phyloP scores from a whole-genome alignment of 2,888 invertebrate genomes.

The Cloeon dipterum region DNA sequence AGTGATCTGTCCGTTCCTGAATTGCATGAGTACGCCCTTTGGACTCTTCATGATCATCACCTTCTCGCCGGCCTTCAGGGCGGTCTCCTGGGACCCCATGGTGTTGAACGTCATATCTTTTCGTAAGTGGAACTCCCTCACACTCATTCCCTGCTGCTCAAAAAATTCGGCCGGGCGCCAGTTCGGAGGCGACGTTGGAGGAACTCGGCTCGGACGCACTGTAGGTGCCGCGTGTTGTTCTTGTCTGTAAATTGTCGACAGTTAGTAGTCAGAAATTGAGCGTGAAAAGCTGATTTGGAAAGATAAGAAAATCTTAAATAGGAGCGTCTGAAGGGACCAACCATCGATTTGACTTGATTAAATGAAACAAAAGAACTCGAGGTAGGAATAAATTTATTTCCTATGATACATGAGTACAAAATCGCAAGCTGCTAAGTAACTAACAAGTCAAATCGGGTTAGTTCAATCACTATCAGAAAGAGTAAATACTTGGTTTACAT shows the following conservation, averaged over 20 bases:
- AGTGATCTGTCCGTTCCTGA: slow-evolving; percentile 85
- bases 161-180: slow-evolving; percentile 83
- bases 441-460: neutral
- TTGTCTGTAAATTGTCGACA: slow-evolving; percentile 16
- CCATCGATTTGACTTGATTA: neutral
- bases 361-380: neutral
- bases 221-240: slow-evolving; percentile 31
- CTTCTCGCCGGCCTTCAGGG: slow-evolving; percentile 78
- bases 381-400: neutral
- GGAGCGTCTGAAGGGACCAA: too few relatives aligned
- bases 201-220: slow-evolving; percentile 63
- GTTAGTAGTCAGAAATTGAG: too few relatives aligned
- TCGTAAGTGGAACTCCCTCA: too few relatives aligned
- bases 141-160: slow-evolving; percentile 85
- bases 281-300: too few relatives aligned
- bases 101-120: slow-evolving; percentile 81
- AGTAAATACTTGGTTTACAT: too few relatives aligned
- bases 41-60: slow-evolving; percentile 87
- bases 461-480: too few relatives aligned
- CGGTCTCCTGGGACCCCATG: slow-evolving; percentile 80
- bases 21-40: slow-evolving; percentile 87
- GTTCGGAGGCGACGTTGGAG: slow-evolving; percentile 16
- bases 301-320: slow-evolving; percentile 3
- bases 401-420: neutral
- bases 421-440: neutral